Base-by-base conservation (phyloP, 2,797 vertebrate genomes). In the Phrynocephalus forsythii region DNA sequence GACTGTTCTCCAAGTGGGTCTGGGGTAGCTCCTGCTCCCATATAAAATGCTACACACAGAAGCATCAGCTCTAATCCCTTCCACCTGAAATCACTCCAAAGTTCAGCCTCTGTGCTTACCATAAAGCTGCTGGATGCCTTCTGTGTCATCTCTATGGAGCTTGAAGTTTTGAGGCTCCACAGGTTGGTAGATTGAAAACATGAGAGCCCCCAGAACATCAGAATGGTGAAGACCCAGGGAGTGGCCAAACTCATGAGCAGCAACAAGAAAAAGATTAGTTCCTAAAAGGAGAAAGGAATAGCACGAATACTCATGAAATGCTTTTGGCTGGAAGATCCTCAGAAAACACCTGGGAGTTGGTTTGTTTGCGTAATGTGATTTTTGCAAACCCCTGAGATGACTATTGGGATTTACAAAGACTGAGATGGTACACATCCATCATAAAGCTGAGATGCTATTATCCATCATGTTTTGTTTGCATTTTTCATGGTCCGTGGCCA, bases 221-320 rank as follows among this genome's bases (percentile, higher is more conserved):
- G 98, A 98, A 94, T 98, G 97, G 20, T 28, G 82, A n/a, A 98
- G 96, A 77, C 98, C 97, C 75, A 98, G 84, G 28, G 98, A 95
- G 88, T 98, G 98, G 44, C 98, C 98, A 89, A 98, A 18, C 90
- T 98, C 98, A 90, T 98, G 98, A 90, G 97, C 97, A 91, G 97
- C 97, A 90, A 98, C 97, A 0, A 97, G 94, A 90, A 98, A 98
- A 86, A 98, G 91, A 87, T 96, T 97, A 73, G 93, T 94, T 44
- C 97, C 98, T 96, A 75, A 87, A 93, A 91, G 83, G 73, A 72
- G 86, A 83, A 77, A 2, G 84, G 10, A 10, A 77, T n/a, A 91
- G 38, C 3, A 88, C 28, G 0, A 72, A 44, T 8, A 4, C 73
- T 76, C 5, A 38, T 2, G 18, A 48, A 68, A 81, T 79, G 38